These are phyloP conservation scores for Amphipoea oculea DNA, from an alignment of 2,888 invertebrate genomes.

Conservation along the genomic window DNA sequence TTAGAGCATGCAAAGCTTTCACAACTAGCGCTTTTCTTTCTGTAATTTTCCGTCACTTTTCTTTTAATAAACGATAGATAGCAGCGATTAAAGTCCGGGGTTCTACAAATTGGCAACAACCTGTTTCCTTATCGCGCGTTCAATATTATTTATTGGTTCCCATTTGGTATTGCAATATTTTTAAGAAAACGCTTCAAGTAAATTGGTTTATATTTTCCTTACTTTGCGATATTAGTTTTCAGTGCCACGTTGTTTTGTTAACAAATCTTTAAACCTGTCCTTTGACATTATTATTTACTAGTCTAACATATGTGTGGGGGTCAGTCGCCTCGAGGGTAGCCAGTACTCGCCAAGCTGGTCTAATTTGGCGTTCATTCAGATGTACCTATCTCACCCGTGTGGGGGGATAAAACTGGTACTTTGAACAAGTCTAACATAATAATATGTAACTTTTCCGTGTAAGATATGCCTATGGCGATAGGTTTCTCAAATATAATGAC, in stretches of 20 bases:
- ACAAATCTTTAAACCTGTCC: slow-evolving; percentile 15
- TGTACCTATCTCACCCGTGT: too few species aligned
- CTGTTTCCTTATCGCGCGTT: slow-evolving; percentile 31
- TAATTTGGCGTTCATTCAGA: too few species aligned
- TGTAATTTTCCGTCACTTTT: slow-evolving; percentile 2
- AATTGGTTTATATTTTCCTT: slow-evolving; percentile 32
- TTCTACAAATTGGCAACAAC: slow-evolving; percentile 45
- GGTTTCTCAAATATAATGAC: too few species aligned
- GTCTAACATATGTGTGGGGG: not conserved
- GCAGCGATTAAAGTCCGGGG: slow-evolving; percentile 1
- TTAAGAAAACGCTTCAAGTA: slow-evolving; percentile 12
- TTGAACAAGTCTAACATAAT: too few species aligned
- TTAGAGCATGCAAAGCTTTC: not conserved
- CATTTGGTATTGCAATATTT: slow-evolving; percentile 33
- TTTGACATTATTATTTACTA: not conserved
- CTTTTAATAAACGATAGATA: slow-evolving; percentile 20
- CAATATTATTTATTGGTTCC: slow-evolving; percentile 32
- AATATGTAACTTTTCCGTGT: too few species aligned
- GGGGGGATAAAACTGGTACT: too few species aligned
- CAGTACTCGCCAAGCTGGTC: too few species aligned
- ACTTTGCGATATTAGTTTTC: slow-evolving; percentile 13
- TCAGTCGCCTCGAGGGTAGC: too few species aligned
- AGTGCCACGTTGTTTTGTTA: not conserved
- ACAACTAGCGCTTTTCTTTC: not conserved
- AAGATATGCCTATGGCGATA: too few species aligned